phyloP scores from a whole-genome alignment of 2,888 invertebrate species.

The Synanthedon formicaeformis region DNA sequence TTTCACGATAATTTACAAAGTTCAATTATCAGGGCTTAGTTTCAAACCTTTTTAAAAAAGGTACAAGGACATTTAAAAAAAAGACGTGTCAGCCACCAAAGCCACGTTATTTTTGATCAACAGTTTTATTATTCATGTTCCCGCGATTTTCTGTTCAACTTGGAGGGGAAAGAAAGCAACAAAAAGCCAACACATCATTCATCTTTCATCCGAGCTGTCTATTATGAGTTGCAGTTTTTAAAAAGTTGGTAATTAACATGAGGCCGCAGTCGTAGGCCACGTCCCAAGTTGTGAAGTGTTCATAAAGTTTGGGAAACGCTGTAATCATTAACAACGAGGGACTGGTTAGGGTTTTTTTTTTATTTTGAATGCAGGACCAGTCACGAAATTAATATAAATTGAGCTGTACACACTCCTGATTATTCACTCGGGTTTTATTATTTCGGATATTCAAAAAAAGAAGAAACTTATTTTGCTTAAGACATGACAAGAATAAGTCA shows the following conservation, averaged over 20 bases:
- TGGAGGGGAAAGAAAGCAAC: conserved; percentile 5
- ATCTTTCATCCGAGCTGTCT: conserved; percentile 61
- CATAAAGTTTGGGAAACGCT: conserved; percentile 53
- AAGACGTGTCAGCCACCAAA: conserved; percentile 17
- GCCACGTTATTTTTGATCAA: conserved; percentile 30
- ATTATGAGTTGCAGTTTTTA: conserved; percentile 68
- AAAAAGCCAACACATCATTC: conserved; percentile 59
- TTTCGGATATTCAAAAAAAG: too few relatives aligned
- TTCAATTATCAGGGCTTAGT: too few relatives aligned
- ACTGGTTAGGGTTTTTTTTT: conserved; percentile 19
- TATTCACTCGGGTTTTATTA: too few relatives aligned
- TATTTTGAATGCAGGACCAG: conserved; percentile 9
- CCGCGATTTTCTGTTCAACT: conserved; percentile 7
- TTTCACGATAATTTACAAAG: too few relatives aligned
- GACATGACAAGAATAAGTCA: too few relatives aligned
- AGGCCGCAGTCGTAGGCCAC: conserved; percentile 40
- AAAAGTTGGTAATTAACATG: conserved; percentile 68
- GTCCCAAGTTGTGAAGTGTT: conserved; percentile 58
- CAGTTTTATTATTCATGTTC: conserved; percentile 16
- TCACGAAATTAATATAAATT: neutral
- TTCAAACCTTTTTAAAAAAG: too few relatives aligned
- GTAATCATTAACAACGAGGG: conserved; percentile 55
- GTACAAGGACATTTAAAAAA: neutral
- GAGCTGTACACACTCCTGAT: too few relatives aligned
- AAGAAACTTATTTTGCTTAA: too few relatives aligned